These are phyloP conservation scores for Phragmatobia fuliginosa DNA, from an alignment of 2,888 invertebrate species.

Conservation along the genomic window DNA sequence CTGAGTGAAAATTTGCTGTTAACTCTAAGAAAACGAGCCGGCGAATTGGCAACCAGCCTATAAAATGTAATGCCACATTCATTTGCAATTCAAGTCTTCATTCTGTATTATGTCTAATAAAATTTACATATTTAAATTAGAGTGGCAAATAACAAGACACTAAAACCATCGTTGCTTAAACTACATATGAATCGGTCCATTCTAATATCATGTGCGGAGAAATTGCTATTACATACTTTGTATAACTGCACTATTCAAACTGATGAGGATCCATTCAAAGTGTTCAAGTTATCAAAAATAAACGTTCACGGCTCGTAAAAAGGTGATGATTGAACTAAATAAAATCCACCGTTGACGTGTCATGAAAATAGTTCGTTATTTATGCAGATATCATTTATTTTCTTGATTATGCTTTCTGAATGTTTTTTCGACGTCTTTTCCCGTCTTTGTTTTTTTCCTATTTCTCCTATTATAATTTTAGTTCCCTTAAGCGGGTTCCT, in stretches of 20 bases:
- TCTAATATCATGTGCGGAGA: neutral
- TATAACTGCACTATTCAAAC: neutral
- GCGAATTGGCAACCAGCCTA: constrained; percentile 85
- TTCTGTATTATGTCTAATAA: constrained; percentile 86
- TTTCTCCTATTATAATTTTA: no score
- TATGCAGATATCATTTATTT: no score
- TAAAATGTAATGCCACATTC: constrained; percentile 86
- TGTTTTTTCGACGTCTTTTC: no score
- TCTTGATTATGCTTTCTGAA: no score
- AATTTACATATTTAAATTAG: constrained; percentile 87
- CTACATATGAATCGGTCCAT: neutral
- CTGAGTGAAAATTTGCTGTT: constrained; percentile 83
- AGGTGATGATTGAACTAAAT: neutral
- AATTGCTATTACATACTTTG: neutral
- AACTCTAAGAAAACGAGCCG: constrained; percentile 77
- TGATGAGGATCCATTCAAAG: no score
- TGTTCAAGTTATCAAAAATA: neutral
- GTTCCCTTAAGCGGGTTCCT: no score
- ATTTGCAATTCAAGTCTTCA: constrained; percentile 86
- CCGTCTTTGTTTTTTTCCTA: no score
- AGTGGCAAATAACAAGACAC: constrained; percentile 85
- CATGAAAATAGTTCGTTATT: no score
- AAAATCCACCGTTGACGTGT: neutral
- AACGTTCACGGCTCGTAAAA: neutral
- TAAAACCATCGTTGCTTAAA: constrained; percentile 73